phyloP scores from a whole-genome alignment of 2,888 invertebrate genomes.

The Cephonodes hylas region DNA sequence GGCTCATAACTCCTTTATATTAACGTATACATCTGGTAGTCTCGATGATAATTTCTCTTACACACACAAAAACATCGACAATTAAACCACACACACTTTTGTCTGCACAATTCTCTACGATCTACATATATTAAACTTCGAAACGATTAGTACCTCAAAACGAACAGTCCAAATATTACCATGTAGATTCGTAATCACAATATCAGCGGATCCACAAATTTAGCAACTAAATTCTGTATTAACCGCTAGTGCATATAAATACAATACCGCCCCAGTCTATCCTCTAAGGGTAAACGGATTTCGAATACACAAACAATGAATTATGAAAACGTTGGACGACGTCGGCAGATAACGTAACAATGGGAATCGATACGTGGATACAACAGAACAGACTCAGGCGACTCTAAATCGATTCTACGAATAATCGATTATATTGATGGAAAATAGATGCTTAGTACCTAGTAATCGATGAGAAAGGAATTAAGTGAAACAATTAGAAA shows the following conservation, averaged over 20 bases:
- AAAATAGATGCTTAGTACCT: too few relatives aligned
- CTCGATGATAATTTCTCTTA: too few relatives aligned
- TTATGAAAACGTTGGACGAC: neutral
- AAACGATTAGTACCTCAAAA: too few relatives aligned
- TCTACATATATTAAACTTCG: too few relatives aligned
- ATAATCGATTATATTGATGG: neutral
- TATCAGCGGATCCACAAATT: neutral
- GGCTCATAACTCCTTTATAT: too few relatives aligned
- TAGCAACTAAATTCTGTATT: neutral
- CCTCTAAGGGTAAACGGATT: neutral
- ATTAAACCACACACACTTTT: too few relatives aligned
- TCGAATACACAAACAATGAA: neutral
- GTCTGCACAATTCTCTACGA: too few relatives aligned
- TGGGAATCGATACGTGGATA: neutral
- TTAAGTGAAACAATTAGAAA: too few relatives aligned
- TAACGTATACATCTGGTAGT: too few relatives aligned
- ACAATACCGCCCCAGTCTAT: neutral
- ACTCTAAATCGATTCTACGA: neutral
- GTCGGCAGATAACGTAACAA: neutral
- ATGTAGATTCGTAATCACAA: neutral
- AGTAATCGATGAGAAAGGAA: too few relatives aligned
- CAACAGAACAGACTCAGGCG: neutral
- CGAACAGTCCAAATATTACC: too few relatives aligned
- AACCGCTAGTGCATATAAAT: neutral
- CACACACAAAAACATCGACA: too few relatives aligned